phyloP scores from a whole-genome alignment of 2,113 vertebrate genomes.

The Crotalus helleri region DNA sequence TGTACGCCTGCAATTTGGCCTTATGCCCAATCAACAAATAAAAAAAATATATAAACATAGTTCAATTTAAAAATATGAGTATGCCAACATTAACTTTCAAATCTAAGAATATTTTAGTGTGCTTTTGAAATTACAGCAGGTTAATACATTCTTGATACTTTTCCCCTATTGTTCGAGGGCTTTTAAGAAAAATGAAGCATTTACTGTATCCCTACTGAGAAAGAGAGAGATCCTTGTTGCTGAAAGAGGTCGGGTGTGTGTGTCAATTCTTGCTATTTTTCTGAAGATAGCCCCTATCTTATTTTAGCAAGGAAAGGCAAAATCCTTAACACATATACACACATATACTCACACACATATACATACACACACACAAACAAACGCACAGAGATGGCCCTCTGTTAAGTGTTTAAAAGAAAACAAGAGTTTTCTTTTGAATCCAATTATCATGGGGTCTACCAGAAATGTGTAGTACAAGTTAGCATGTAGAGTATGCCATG shows the following conservation, averaged over 20 bases:
- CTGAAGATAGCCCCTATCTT: not conserved
- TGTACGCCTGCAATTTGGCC: constrained; percentile 62
- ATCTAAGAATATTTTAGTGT: constrained; percentile 50
- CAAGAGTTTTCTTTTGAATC: constrained; percentile 32
- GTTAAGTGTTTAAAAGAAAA: constrained; percentile 19
- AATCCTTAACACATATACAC: not conserved
- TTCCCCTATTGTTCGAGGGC: not conserved
- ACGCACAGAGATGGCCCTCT: not conserved
- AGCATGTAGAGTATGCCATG: not conserved
- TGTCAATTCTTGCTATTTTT: constrained; percentile 18
- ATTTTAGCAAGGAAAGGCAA: constrained; percentile 35
- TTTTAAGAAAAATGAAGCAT: constrained; percentile 15
- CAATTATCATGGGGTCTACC: constrained; percentile 28
- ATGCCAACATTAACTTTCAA: constrained; percentile 52
- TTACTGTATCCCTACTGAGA: constrained; percentile 43
- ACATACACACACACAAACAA: not conserved
- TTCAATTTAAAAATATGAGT: constrained; percentile 49
- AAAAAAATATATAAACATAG: constrained; percentile 43
- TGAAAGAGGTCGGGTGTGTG: not conserved
- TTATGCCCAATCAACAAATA: constrained; percentile 67
- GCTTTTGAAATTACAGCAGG: constrained; percentile 56
- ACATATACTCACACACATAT: not conserved
- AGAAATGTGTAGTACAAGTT: constrained; percentile 50
- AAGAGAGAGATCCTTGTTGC: constrained; percentile 13
- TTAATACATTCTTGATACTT: constrained; percentile 51